Evolutionary conservation across 1,140 invertebrate species (phyloP), one percentile per base, ranked within the genome.

Genomic region (Drosophila aff.): DNA sequence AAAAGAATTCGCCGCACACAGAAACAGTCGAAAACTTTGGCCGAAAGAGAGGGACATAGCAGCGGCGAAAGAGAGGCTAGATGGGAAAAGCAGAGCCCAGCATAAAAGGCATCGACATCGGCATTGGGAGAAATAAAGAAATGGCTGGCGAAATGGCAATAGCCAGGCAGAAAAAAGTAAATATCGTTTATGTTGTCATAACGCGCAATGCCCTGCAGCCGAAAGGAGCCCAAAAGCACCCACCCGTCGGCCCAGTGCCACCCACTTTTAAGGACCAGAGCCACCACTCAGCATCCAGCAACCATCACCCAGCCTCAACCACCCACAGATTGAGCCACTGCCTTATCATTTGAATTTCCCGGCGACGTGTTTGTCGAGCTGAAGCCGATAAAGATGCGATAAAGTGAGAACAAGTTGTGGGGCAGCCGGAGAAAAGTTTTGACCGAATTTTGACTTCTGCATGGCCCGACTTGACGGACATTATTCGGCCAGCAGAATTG

Each of bases 141-240:
- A 50, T 79, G 76, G 76, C 41, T 73, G 76, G 47, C 59, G 61
- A 79, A 79, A 61, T 73, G 76, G 31, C 47, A 64, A 64, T 79
- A 53, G 66, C 40, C 58, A 53, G 65, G 76, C 77, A 90, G 68
- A 89, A 79, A 55, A 86, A 90, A 90, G 85, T 90, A 90, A 90
- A 90, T 85, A 90, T 90, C 85, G 85, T 85, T 90, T 90, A 90
- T 90, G 85, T 90, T 90, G 85, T 90, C 85, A 90, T 90, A 90
- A 90, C 85, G 85, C 85, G 79, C 84, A 49, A 84, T 89, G 78
- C 84, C 85, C 84, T 73, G 66, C 73, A 89, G 81, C 73, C 44
- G 64, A 50, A 16, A 49, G 9, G 18, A 31, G 28, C 52, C 58
- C n/a, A 33, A 13, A 36, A 62, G n/a, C 21, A 40, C 36, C 53